Evolutionary conservation across 35 echinoderm and acorn worm genomes (phyloP).

Genomic region (Heliocidaris tuberculata): DNA sequence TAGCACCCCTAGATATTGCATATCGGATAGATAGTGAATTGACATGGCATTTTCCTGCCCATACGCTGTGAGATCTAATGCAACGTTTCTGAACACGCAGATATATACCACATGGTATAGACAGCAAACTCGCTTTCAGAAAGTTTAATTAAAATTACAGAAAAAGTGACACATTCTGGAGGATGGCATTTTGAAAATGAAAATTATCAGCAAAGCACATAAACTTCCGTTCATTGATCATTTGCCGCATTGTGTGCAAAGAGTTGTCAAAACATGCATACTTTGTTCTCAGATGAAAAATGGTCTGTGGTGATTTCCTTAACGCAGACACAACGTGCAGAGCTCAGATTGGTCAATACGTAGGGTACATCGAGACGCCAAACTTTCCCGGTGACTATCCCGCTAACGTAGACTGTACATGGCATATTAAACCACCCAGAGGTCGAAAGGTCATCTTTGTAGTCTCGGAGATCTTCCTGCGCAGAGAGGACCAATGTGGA

Average conservation of each 20-base stretch:
- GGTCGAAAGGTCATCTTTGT: slow-evolving; percentile 85
- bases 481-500: slow-evolving; percentile 63
- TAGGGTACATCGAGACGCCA: slow-evolving; percentile 90
- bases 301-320: background rate
- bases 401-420: slow-evolving; percentile 77
- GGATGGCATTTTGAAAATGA: too few relatives aligned
- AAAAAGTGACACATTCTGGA: too few relatives aligned
- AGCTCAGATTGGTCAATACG: slow-evolving; percentile 67
- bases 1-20: too few relatives aligned
- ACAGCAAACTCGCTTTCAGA: too few relatives aligned
- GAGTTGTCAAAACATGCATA: background rate
- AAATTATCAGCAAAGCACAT: too few relatives aligned
- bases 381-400: slow-evolving; percentile 97
- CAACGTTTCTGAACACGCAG: too few relatives aligned
- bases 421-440: slow-evolving; percentile 70
- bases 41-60: too few relatives aligned
- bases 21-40: too few relatives aligned
- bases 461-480: slow-evolving; percentile 81
- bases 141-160: too few relatives aligned
- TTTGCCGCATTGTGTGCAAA: background rate
- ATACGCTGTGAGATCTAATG: too few relatives aligned
- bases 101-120: too few relatives aligned
- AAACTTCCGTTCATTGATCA: background rate
- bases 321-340: slow-evolving; percentile 71
- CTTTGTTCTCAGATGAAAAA: background rate